Evolutionary conservation across 2,888 invertebrate species (phyloP), one percentile per base, ranked within the genome.

Genomic region (Brassicogethes aeneus): DNA sequence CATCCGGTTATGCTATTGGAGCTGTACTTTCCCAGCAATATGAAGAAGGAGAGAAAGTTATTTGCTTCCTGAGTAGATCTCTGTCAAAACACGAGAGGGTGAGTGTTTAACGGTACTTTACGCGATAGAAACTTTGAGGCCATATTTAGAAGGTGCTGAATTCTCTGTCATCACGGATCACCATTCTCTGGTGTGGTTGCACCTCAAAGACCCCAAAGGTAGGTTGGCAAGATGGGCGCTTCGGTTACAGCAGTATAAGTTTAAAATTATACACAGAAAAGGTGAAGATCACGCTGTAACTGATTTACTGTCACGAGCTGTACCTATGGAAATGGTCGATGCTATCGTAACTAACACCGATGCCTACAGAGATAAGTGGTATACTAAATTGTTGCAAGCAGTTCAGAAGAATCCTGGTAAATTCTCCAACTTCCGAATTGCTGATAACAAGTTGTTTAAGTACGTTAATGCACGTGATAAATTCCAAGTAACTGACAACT

Each of bases 121-220:
- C 45, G 46, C 45, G 8, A 16, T 49, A 7, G 46, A 51, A 17
- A 46, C 48, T 12, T 36, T 51, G 12, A 10, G 47, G 36, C 41
- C 17, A 8, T 52, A 49, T 35, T n/a, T 53, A 3, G 50, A 52
- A 33, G 23, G 23, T 30, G 2, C 44, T 47, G 7, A 45, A 46
- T 23, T 51, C 48, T 37, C 48, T 7, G 37, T 37, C 31, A 37
- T 37, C 8, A 37, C 37, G 12, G 37, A 37, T 37, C 37, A 37
- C 15, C 31, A 37, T 31, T 12, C 12, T 33, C 13, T 37, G 10
- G 7, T 33, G 10, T 37, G 37, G 37, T 16, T 37, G 7, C n/a
- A 37, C 10, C 15, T 37, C 8, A 30, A 31, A 33, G 37, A 37
- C 13, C 31, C 30, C 5, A 15, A n/a, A 33, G 37, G 37, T 10